Conservation (phyloP, 2,113 vertebrate species). For the Tetraodon nigroviridis region DNA sequence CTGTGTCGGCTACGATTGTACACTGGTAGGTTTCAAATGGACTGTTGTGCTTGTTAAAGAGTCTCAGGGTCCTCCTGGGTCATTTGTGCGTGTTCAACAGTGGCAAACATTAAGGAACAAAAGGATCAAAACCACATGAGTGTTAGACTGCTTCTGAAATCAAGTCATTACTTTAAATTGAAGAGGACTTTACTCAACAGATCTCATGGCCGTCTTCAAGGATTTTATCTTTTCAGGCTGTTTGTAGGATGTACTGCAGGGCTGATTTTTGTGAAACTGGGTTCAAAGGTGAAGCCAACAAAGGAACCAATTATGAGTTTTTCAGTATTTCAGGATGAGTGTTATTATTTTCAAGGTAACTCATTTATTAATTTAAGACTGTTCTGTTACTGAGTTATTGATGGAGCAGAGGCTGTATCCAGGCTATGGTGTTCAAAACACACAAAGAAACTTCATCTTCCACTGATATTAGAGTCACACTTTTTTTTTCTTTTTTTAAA, state of each 20-base stretch:
- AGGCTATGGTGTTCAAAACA: no score
- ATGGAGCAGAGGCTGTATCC: no score
- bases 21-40: conserved; percentile 18
- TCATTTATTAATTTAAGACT: no score
- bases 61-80: conserved; percentile 13
- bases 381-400: no score
- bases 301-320: neutral
- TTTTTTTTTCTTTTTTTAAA: no score
- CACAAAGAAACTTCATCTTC: no score
- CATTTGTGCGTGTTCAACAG: conserved; percentile 7
- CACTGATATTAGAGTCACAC: no score
- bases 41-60: conserved; percentile 21
- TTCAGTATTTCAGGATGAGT: no score
- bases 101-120: conserved; percentile 12
- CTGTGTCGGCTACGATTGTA: conserved; percentile 13
- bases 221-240: neutral
- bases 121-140: neutral
- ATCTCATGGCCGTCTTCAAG: neutral
- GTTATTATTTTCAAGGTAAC: no score
- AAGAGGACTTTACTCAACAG: neutral
- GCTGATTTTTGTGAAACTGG: neutral
- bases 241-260: neutral
- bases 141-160: neutral
- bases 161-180: neutral
- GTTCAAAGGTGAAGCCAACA: neutral